Evolutionary conservation across 2,797 vertebrate species (phyloP).

Genomic region (Carduelis carduelis): DNA sequence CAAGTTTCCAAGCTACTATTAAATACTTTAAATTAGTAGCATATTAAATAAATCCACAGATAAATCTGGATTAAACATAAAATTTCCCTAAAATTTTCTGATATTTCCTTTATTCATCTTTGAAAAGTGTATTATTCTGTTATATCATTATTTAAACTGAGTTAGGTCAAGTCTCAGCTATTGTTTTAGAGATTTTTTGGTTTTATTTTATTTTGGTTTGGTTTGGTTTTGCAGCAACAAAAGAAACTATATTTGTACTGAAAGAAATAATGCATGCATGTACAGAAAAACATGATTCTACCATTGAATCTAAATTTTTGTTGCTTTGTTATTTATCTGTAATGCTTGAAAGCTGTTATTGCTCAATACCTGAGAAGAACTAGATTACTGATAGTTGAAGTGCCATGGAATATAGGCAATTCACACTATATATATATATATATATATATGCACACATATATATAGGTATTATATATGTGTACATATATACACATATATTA

Average conservation of each 20-base stretch:
- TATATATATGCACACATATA: no score
- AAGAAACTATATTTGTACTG: background rate
- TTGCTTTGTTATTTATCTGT: background rate
- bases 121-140: background rate
- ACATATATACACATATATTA: background rate
- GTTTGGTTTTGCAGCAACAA: background rate
- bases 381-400: background rate
- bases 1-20: background rate
- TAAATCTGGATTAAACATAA: background rate
- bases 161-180: background rate
- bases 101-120: background rate
- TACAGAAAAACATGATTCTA: background rate
- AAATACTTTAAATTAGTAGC: background rate
- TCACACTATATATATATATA: accelerated
- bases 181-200: accelerated
- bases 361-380: background rate
- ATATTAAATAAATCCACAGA: background rate
- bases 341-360: background rate
- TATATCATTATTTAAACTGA: background rate
- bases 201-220: background rate
- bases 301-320: background rate
- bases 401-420: background rate
- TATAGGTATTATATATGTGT: background rate
- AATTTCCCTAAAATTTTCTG: background rate
- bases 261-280: background rate